Percentiles rank a stretch among this genome's conserved stretches.
Conservation (phyloP, 2,888 invertebrate genomes). For the Calameuta pallipes region DNA sequence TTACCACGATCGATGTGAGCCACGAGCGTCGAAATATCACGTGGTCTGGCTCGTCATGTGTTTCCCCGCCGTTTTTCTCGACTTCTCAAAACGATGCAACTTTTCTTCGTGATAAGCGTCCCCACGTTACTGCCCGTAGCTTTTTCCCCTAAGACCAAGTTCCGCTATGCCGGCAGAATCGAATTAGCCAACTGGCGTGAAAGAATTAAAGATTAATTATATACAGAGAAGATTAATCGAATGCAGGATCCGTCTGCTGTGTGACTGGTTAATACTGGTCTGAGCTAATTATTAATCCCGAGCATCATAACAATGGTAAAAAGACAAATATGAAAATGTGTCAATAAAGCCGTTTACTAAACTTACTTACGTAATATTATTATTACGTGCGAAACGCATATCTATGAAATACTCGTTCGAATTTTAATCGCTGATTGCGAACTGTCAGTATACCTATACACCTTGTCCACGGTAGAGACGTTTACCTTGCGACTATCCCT, state of each 20-base stretch:
- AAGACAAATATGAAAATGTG: background rate
- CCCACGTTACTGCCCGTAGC: background rate
- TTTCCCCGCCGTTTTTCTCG: background rate
- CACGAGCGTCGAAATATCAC: background rate
- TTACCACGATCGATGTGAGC: background rate
- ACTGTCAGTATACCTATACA: background rate
- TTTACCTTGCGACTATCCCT: background rate
- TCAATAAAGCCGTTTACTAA: background rate
- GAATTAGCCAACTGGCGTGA: background rate
- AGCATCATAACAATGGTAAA: background rate
- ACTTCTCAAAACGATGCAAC: background rate
- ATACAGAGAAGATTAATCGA: background rate
- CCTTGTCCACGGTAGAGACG: background rate
- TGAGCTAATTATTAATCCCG: background rate
- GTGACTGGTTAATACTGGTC: background rate
- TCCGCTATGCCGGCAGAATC: background rate
- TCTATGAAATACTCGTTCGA: background rate
- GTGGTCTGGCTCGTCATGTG: background rate
- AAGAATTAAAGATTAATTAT: background rate
- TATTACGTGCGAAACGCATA: background rate
- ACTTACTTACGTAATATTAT: background rate
- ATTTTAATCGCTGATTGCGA: background rate
- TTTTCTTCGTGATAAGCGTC: background rate
- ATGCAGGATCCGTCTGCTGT: background rate
- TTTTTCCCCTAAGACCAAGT: background rate